Evolutionary conservation across 2,797 vertebrate species (phyloP).

Genomic region (Petrocephalus schoutedeni): DNA sequence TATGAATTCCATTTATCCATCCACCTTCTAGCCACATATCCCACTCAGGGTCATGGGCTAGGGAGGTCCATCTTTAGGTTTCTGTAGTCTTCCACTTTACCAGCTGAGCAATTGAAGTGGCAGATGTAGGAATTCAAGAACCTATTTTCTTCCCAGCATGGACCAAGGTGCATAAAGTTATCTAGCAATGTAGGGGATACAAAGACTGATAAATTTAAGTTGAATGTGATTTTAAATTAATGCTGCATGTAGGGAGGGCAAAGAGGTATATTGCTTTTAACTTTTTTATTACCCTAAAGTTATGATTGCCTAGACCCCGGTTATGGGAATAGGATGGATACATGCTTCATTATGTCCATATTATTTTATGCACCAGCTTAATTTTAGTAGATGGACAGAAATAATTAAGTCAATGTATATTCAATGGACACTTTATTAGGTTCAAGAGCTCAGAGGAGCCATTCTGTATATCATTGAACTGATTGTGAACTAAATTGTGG

Average conservation of each 20-base stretch:
- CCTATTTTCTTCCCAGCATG: not conserved
- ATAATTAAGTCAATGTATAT: not conserved
- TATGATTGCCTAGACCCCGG: not conserved
- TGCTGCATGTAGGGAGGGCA: not conserved
- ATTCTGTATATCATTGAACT: not conserved
- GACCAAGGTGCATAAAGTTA: not conserved
- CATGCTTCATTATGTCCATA: not conserved
- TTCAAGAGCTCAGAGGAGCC: not conserved
- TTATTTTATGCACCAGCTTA: not conserved
- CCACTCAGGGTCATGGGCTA: not conserved
- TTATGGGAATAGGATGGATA: not conserved
- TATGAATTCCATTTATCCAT: not conserved
- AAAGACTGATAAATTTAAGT: not conserved
- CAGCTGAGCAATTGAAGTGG: not conserved
- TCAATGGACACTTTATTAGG: not conserved
- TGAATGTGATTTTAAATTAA: not conserved
- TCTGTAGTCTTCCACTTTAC: not conserved
- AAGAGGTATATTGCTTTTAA: not conserved
- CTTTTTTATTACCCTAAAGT: not conserved
- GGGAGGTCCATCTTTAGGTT: not conserved
- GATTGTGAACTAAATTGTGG: not conserved
- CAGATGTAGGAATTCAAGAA: not conserved
- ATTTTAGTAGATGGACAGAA: conserved; percentile 1
- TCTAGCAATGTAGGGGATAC: not conserved
- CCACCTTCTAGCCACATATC: not conserved